Base-by-base conservation (phyloP, 2,888 invertebrate genomes). In the Ennomos quercinarius region DNA sequence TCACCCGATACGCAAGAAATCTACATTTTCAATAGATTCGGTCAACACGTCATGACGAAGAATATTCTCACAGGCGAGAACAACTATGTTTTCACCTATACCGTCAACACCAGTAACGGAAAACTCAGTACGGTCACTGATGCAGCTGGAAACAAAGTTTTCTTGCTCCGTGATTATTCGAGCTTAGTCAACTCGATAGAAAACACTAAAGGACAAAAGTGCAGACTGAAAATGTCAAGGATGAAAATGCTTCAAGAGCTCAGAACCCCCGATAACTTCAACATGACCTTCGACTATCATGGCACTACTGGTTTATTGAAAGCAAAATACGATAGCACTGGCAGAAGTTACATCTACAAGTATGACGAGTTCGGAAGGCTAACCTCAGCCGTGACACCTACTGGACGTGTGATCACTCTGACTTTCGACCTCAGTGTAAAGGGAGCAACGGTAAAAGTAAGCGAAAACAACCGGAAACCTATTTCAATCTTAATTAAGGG, bases 1-100 rank as follows among this genome's bases (percentile, higher is more conserved):
- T 98, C 98, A 0, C 97, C 99, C 0, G 98, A 98, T 74, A 97
- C 98, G 3, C 98, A 99, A 84, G 99, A 99, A 84, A 96, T 98
- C 62, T 98, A 98, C 76, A 95, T 98, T 27, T 98, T 98, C 89
- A 98, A 98, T 76, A 93, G 98, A 70, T 98, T 98, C 78, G 99
- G 99, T 0, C 99, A 99, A 81, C 99, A 99, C 79, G 95, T 98
- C 3, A 96, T 97, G 56, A 99, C 99, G 0, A 96, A 96, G 71
- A 98, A 98, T 79, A 98, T 99, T 61, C 91, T 99, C n/a, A 99
- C 99, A 0, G 98, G 98, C 0, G 98, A 98, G 85, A 97, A 96
- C 3, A 96, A 97, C 68, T 99, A 98, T 82, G 95, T 97, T 2
- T 99, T 99, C 81, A 96, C 98, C 0, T 99, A 99, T 89, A 98